Percentiles rank a stretch among this genome's conserved stretches.
These are phyloP conservation scores for Phocides pigmalion DNA, from an alignment of 1,140 invertebrate genomes.

Conservation along the genomic window DNA sequence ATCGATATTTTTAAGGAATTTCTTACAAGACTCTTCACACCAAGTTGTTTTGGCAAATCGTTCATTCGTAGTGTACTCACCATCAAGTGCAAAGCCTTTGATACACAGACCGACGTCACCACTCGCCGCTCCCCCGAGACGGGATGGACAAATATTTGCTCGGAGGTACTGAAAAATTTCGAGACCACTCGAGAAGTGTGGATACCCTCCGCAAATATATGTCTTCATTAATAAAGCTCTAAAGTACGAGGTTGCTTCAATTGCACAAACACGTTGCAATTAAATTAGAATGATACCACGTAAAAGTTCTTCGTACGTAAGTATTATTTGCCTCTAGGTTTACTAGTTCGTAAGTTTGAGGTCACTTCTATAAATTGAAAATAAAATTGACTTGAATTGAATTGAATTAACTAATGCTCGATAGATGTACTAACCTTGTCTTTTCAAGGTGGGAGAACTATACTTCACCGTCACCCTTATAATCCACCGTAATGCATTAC, in stretches of 20 bases:
- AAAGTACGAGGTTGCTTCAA: constrained; percentile 9
- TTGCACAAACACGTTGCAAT: constrained; percentile 27
- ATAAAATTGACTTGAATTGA: too few species aligned
- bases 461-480: too few species aligned
- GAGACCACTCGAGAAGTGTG: constrained; percentile 29
- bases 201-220: constrained; percentile 28
- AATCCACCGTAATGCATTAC: too few species aligned
- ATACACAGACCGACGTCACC: neutral
- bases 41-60: neutral
- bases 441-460: too few species aligned
- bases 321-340: too few species aligned
- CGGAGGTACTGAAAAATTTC: constrained; percentile 31
- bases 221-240: constrained; percentile 33
- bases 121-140: constrained; percentile 9
- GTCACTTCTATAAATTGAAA: too few species aligned
- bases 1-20: too few species aligned
- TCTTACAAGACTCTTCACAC: too few species aligned
- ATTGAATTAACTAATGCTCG: too few species aligned
- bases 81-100: constrained; percentile 23
- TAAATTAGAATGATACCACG: constrained; percentile 9
- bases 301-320: neutral
- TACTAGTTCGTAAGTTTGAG: too few species aligned
- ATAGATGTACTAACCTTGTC: too few species aligned
- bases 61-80: neutral
- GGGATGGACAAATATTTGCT: constrained; percentile 22